phyloP scores from a whole-genome alignment of 2,888 invertebrate genomes.

The Diaphora mendica region DNA sequence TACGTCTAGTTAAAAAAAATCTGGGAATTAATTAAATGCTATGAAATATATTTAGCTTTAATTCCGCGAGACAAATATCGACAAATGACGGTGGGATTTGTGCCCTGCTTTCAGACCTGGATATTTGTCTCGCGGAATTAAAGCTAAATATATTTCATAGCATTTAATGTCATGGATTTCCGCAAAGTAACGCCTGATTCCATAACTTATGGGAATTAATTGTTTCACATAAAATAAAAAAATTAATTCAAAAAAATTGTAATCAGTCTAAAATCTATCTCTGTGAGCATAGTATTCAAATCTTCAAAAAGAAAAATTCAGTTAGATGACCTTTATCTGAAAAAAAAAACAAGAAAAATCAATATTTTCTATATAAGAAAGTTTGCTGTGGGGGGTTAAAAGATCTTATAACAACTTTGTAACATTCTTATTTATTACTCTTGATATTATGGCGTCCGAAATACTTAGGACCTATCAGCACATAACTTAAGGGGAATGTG shows the following conservation, averaged over 20 bases:
- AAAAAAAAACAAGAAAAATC: constrained; percentile 36
- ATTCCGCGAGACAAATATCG: too few species aligned
- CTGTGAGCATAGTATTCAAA: not conserved
- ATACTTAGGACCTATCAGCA: constrained; percentile 20
- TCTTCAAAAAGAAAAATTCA: constrained; percentile 22
- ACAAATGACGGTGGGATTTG: too few species aligned
- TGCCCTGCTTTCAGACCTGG: too few species aligned
- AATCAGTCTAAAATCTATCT: not conserved
- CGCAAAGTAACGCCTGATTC: too few species aligned
- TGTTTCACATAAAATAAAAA: not conserved
- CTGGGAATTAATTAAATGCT: too few species aligned
- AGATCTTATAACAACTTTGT: constrained; percentile 56
- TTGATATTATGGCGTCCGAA: constrained; percentile 47
- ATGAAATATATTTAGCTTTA: too few species aligned
- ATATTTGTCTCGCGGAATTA: too few species aligned
- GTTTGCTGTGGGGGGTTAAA: constrained; percentile 48
- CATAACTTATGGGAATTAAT: not conserved
- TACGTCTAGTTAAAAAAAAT: not conserved
- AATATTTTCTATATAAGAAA: constrained; percentile 41
- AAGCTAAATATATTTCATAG: too few species aligned
- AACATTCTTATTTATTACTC: constrained; percentile 59
- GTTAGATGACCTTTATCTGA: constrained; percentile 44
- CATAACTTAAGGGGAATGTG: constrained; percentile 15
- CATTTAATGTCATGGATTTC: too few species aligned
- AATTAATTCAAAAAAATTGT: not conserved